Percentiles rank a stretch among this genome's conserved stretches.
These are phyloP conservation scores for Caenorhabditis japonica DNA, from an alignment of 2,888 invertebrate genomes.

Conservation along the genomic window DNA sequence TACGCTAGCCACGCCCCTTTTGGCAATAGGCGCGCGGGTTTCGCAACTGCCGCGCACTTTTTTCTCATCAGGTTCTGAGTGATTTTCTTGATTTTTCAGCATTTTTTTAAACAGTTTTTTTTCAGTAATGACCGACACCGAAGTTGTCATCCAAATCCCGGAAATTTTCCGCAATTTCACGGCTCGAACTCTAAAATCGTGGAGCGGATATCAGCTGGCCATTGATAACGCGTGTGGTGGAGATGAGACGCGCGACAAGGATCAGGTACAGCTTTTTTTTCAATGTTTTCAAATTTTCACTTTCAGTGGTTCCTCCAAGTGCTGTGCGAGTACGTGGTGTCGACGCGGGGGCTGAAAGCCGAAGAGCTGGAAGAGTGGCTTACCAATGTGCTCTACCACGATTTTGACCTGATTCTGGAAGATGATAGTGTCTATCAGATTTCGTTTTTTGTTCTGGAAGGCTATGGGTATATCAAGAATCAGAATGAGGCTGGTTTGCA, in stretches of 20 bases:
- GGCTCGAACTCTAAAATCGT: slow-evolving; percentile 49
- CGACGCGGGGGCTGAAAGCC: slow-evolving; percentile 60
- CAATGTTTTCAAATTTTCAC: slow-evolving; percentile 13
- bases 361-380: slow-evolving; percentile 71
- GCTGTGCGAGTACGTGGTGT: slow-evolving; percentile 57
- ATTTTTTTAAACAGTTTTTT: slow-evolving; percentile 1
- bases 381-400: slow-evolving; percentile 62
- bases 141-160: background rate
- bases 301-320: slow-evolving; percentile 68
- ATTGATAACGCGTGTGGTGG: slow-evolving; percentile 65
- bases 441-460: slow-evolving; percentile 61
- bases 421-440: slow-evolving; percentile 67
- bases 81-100: too few relatives aligned
- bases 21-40: too few relatives aligned
- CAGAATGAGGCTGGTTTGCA: slow-evolving; percentile 44
- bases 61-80: too few relatives aligned
- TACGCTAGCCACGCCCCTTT: too few relatives aligned
- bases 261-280: slow-evolving; percentile 37
- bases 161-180: slow-evolving; percentile 42
- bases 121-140: slow-evolving; percentile 1
- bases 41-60: too few relatives aligned
- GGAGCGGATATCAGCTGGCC: slow-evolving; percentile 68
- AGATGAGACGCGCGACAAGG: slow-evolving; percentile 63
- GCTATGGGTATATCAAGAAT: slow-evolving; percentile 60
- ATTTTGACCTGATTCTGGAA: slow-evolving; percentile 69